Evolutionary conservation across 2,888 invertebrate genomes (phyloP).

Genomic region (Athalia rosae): DNA sequence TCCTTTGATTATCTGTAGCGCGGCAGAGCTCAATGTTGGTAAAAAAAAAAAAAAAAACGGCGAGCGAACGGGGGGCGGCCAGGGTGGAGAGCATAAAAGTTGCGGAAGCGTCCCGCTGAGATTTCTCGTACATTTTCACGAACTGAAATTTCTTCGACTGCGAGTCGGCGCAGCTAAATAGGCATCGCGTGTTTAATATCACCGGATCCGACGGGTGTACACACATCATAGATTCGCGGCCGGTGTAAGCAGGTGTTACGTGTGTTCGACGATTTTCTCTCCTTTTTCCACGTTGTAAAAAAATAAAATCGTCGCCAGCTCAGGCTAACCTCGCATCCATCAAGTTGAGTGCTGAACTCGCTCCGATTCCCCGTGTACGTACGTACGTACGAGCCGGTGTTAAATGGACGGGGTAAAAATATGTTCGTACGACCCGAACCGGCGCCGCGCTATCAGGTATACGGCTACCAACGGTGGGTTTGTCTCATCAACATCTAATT

Average conservation of each 20-base stretch:
- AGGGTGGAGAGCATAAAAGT: too few species aligned
- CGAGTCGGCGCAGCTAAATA: conserved; percentile 24
- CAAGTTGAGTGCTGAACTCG: conserved; percentile 34
- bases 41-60: too few species aligned
- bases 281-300: background rate
- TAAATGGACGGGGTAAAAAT: conserved; percentile 9
- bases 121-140: background rate
- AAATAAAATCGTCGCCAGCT: conserved; percentile 17
- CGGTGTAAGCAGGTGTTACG: background rate
- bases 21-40: too few species aligned
- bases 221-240: background rate
- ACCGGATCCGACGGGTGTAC: conserved; percentile 4
- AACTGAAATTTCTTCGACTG: conserved; percentile 3
- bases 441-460: too few species aligned
- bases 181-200: conserved; percentile 39
- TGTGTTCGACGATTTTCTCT: background rate
- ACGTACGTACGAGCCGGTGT: background rate
- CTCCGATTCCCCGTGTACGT: background rate
- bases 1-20: too few species aligned
- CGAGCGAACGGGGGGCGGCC: too few species aligned
- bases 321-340: conserved; percentile 43
- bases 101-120: too few species aligned
- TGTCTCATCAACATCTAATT: conserved; percentile 44
- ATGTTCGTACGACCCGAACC: background rate
- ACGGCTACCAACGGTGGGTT: background rate